Evolutionary conservation across 2,888 invertebrate genomes (phyloP), one percentile per base, ranked within the genome.

Genomic region (Torymus texanus): DNA sequence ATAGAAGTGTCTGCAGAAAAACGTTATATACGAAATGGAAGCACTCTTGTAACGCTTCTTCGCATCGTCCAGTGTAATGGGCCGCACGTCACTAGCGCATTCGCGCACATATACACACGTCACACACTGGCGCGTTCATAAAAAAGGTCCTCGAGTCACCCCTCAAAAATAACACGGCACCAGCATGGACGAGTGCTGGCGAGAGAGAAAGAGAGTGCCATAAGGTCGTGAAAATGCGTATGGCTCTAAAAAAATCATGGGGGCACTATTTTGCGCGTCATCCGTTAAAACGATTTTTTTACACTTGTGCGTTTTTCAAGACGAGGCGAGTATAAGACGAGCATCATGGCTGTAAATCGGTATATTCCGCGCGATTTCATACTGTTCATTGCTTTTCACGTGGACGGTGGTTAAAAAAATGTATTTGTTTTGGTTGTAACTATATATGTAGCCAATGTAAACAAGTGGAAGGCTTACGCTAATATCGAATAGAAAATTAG

Each of bases 181-280:
- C 81, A 79, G 79, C 75, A 75, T 80, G 29, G 66, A 79, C 71
- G 72, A 75, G 81, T 78, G 82, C 83, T 85, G 8, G 41, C 41
- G 41, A 41, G 41, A 41, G 8, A 5, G 41, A 5, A 8, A 41
- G 41, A 41, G 41, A 75, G 81, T 79, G 82, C 83, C 85, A 84
- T 85, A 86, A 85, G 85, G 82, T 84, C 84, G 84, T 86, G 83
- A 86, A 85, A 86, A 82, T 79, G 85, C 83, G 80, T 77, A 68
- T 78, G 84, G 86, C 86, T 81, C 77, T 80, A 87, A 88, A 87
- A 41, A 86, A 87, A 87, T 87, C 85, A 88, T 86, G 85, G 84
- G 85, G 85, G 84, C 82, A 82, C 82, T 83, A 80, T 86, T 83
- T 83, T 83, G 81, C 83, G 77, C 82, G 83, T 83, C 83, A 82